phyloP scores from a whole-genome alignment of 2,797 vertebrate species.

The Spea hammondii region DNA sequence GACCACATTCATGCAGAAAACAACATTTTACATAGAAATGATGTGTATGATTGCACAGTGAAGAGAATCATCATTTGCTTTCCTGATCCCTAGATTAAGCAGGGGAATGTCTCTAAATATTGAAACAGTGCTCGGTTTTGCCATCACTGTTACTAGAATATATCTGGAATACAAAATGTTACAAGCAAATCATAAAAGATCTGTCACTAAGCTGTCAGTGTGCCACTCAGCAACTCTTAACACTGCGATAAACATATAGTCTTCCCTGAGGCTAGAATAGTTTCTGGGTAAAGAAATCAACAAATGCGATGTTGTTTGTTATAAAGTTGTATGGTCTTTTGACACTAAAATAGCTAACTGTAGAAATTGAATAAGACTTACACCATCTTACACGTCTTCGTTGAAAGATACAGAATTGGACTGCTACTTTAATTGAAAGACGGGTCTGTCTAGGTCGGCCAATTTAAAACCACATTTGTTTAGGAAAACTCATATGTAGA shows the following conservation, averaged over 20 bases:
- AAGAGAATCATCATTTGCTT: too few relatives aligned
- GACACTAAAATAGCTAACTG: not conserved
- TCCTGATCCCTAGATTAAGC: too few relatives aligned
- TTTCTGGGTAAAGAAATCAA: not conserved
- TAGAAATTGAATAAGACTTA: not conserved
- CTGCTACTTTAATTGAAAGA: too few relatives aligned
- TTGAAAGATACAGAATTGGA: too few relatives aligned
- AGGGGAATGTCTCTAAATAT: not conserved
- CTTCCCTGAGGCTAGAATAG: not conserved
- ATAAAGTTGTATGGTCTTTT: not conserved
- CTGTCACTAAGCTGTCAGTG: conserved; percentile 1
- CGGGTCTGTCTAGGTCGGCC: too few relatives aligned
- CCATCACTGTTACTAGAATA: not conserved
- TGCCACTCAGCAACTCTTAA: conserved; percentile 1
- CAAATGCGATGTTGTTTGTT: not conserved
- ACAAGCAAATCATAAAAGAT: conserved; percentile 6
- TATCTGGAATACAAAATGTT: not conserved
- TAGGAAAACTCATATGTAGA: too few relatives aligned
- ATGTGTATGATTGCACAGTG: too few relatives aligned
- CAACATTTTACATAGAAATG: too few relatives aligned
- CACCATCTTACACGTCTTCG: too few relatives aligned
- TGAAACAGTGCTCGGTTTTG: not conserved
- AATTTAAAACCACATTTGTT: too few relatives aligned
- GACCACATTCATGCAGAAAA: too few relatives aligned
- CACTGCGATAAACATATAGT: not conserved